Conservation (phyloP, 2,797 vertebrate species). For the Typhlichthys subterraneus region DNA sequence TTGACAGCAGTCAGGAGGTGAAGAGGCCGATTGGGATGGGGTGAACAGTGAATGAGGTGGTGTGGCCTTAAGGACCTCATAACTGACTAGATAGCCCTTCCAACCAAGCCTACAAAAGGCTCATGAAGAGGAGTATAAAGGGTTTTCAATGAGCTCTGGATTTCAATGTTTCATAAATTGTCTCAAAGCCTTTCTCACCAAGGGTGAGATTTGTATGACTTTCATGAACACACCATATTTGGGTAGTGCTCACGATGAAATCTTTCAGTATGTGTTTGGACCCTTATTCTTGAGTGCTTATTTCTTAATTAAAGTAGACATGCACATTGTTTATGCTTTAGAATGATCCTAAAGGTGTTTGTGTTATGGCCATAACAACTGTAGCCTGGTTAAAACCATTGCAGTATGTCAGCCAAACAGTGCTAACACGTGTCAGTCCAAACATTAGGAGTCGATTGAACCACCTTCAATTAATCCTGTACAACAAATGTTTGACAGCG, state of each 20-base stretch:
- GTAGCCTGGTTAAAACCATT: too few relatives aligned
- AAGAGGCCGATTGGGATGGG: conserved; percentile 36
- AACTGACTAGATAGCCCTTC: conserved; percentile 24
- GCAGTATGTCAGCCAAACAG: too few relatives aligned
- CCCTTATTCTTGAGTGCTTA: neutral
- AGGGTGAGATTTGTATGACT: conserved; percentile 16
- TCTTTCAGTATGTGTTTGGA: conserved; percentile 15
- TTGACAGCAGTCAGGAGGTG: conserved; percentile 57
- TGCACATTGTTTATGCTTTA: too few relatives aligned
- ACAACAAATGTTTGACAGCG: too few relatives aligned
- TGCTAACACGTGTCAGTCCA: too few relatives aligned
- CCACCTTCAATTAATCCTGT: too few relatives aligned
- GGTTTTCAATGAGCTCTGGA: conserved; percentile 23
- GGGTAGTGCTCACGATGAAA: conserved; percentile 18
- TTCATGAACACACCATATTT: conserved; percentile 27
- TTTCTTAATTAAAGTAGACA: neutral
- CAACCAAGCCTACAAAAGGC: conserved; percentile 9
- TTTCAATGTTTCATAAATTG: conserved; percentile 29
- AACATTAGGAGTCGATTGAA: too few relatives aligned
- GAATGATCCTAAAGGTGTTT: too few relatives aligned
- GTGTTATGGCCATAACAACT: too few relatives aligned
- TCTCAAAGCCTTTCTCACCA: conserved; percentile 14
- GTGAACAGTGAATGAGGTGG: conserved; percentile 29
- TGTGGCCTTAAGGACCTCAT: conserved; percentile 26
- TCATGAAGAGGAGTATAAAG: conserved; percentile 9